A percentile compares a stretch with the other conserved stretches of the same genome.
Evolutionary conservation across 2,113 vertebrate genomes (phyloP).

Genomic region (Microtus oregoni): DNA sequence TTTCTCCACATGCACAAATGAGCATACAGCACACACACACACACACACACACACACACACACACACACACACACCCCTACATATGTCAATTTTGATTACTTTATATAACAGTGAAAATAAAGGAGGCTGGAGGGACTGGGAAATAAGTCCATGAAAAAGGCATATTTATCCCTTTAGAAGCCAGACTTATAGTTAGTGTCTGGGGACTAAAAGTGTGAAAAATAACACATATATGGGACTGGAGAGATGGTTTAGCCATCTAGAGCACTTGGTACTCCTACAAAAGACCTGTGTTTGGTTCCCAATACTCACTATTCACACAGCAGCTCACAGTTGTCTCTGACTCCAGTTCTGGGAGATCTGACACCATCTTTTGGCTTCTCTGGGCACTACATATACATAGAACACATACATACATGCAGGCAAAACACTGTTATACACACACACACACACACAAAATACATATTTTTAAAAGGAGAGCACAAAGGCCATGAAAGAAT

Average conservation of each 20-base stretch:
- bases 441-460: not conserved
- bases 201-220: not conserved
- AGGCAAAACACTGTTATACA: not conserved
- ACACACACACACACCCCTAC: not conserved
- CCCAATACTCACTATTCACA: not conserved
- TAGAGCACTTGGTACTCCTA: not conserved
- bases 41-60: not conserved
- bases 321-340: not conserved
- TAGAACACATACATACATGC: not conserved
- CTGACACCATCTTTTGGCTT: not conserved
- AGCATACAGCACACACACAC: not conserved
- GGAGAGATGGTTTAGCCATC: not conserved
- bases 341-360: not conserved
- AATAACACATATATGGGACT: not conserved
- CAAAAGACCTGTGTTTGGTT: not conserved
- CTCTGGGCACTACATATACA: too few species aligned
- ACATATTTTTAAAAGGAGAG: not conserved
- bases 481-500: not conserved
- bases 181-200: not conserved
- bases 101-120: not conserved
- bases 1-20: not conserved
- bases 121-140: not conserved
- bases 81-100: not conserved
- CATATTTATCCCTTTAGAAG: not conserved
- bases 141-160: not conserved